Percentiles rank a stretch among this genome's conserved stretches.
These are phyloP conservation scores for Cuniculus paca DNA, from an alignment of 2,797 vertebrate species.

Conservation along the genomic window DNA sequence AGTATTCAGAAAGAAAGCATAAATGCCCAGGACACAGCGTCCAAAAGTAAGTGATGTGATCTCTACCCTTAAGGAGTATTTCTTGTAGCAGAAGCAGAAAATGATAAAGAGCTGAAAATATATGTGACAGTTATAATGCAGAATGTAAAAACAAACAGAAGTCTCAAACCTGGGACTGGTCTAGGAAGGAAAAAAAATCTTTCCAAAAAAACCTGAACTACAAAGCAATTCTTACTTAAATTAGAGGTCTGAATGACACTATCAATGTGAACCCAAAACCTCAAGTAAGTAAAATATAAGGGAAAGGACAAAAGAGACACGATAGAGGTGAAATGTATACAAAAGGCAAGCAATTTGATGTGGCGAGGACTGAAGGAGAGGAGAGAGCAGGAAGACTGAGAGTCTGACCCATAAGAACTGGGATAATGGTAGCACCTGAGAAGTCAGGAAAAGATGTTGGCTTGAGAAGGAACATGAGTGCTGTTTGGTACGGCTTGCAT, in stretches of 20 bases:
- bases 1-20: not conserved
- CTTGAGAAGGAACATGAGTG: not conserved
- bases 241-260: conserved; percentile 21
- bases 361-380: not conserved
- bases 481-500: not conserved
- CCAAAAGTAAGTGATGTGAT: not conserved
- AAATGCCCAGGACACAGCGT: not conserved
- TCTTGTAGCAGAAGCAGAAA: conserved; percentile 51
- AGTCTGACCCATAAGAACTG: not conserved
- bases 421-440: not conserved
- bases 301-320: conserved; percentile 49
- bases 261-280: conserved; percentile 9
- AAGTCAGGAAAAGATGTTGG: not conserved
- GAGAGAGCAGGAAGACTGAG: not conserved
- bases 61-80: not conserved
- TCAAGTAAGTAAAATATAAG: conserved; percentile 31
- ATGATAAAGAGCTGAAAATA: not conserved
- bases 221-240: conserved; percentile 49
- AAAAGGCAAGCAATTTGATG: not conserved
- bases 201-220: not conserved
- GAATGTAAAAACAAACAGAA: not conserved
- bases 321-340: conserved; percentile 31
- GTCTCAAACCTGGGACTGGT: not conserved
- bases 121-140: not conserved
- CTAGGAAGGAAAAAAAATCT: not conserved